Evolutionary conservation across 2,113 vertebrate species (phyloP), one percentile per base, ranked within the genome.

Genomic region (Centrocercus urophasianus): DNA sequence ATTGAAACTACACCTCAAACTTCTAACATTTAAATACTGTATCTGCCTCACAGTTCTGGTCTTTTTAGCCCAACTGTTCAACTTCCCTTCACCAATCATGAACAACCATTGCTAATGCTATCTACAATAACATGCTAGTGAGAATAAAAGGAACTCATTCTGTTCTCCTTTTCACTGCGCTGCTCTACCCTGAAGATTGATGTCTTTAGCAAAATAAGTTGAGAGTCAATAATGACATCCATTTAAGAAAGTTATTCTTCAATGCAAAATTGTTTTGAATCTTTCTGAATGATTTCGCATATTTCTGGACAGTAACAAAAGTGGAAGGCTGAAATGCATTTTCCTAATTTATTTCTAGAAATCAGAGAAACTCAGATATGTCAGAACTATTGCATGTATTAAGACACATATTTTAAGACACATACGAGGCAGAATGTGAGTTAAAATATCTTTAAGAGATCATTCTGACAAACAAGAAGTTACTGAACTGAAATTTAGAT

Each of bases 1-100:
- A 83, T 20, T 83, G 71, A 96, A 97, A 90, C 28, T 54, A 69
- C 95, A 82, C 42, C 14, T 21, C 48, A 80, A 6, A 69, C 36
- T 75, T 93, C 67, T 18, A 69, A 21, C 5, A 13, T 42, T 63
- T 84, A n/a, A 8, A 7, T 63, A 16, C 11, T 57, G 25, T 40
- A 64, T 43, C 32, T 75, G 86, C 1, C 6, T 13, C 60, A 93
- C n/a, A 43, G 42, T 32, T 85, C 59, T 30, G 11, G 8, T 65
- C 56, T 32, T 80, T 52, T 84, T 65, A 86, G 20, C 6, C 48
- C 24, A 56, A 43, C 13, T 88, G 45, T 77, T 96, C 63, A 88
- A n/a, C 3, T 94, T 61, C 36, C 43, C 59, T 90, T 78, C 32
- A 81, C 20, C 17, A n/a, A 43, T 34, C 48, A 69, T 42, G 70